Evolutionary conservation across 1,140 invertebrate species (phyloP).

Genomic region (Zaprionus africanus): DNA sequence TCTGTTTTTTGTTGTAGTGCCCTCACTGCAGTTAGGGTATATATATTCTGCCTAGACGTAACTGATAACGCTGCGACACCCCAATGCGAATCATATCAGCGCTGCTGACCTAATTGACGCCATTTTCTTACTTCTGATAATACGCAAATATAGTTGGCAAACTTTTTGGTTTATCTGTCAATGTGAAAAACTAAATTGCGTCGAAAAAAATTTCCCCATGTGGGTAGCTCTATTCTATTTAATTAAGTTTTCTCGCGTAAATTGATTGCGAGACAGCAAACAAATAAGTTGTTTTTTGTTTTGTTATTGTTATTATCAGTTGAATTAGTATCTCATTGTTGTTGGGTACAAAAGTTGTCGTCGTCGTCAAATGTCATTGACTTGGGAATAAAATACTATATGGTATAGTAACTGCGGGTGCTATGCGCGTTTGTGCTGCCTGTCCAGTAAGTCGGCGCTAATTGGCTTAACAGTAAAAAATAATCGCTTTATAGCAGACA

Average conservation of each 20-base stretch:
- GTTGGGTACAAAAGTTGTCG: conserved; percentile 1
- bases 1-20: neutral
- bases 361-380: conserved; percentile 52
- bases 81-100: conserved; percentile 2
- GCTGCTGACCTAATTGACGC: neutral
- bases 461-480: conserved; percentile 67
- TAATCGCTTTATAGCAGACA: conserved; percentile 48
- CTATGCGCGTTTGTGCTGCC: neutral
- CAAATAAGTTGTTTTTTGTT: neutral
- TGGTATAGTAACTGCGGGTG: conserved; percentile 1
- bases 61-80: neutral
- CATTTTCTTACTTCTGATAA: neutral
- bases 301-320: neutral
- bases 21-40: neutral
- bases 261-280: conserved; percentile 5
- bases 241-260: neutral
- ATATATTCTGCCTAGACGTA: neutral
- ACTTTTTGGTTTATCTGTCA: neutral
- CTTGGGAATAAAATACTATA: conserved; percentile 26
- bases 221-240: neutral
- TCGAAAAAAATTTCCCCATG: neutral
- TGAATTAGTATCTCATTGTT: conserved; percentile 3
- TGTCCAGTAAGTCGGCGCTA: conserved; percentile 41
- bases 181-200: neutral
- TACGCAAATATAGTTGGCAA: conserved; percentile 2